Conservation (phyloP, 1,140 invertebrate genomes). For the Dufourea novaeangliae region DNA sequence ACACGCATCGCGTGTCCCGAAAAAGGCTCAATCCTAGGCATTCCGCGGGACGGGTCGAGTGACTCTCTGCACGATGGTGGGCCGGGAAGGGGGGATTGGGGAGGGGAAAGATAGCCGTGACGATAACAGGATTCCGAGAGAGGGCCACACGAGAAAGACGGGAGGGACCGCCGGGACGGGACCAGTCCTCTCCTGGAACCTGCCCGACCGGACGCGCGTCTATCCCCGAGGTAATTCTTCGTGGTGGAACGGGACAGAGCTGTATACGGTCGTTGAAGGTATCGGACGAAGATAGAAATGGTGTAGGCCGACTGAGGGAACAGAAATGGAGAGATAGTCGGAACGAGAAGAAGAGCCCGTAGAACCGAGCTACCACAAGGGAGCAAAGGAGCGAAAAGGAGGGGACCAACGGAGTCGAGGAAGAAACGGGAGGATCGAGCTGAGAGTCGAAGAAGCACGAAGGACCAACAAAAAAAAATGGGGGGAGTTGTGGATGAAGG, state of each 20-base stretch:
- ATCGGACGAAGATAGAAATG: slow-evolving; percentile 25
- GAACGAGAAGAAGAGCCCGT: not conserved
- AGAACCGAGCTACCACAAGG: no score
- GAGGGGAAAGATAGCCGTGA: slow-evolving; percentile 54
- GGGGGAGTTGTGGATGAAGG: no score
- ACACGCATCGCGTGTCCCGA: slow-evolving; percentile 56
- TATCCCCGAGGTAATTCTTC: slow-evolving; percentile 71
- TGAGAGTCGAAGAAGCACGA: no score
- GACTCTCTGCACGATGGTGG: no score
- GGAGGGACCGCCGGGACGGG: slow-evolving; percentile 42
- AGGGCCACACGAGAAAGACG: slow-evolving; percentile 48
- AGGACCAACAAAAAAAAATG: not conserved
- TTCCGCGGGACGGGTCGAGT: slow-evolving; percentile 51
- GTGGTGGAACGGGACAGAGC: slow-evolving; percentile 54
- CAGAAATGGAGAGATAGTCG: not conserved
- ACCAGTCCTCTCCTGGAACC: slow-evolving; percentile 68
- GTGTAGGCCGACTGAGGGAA: not conserved
- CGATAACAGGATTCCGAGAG: slow-evolving; percentile 72
- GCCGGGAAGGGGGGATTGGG: no score
- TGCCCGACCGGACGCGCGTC: slow-evolving; percentile 71
- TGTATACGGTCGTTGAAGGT: slow-evolving; percentile 27
- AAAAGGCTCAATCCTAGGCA: slow-evolving; percentile 65
- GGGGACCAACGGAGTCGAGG: not conserved
- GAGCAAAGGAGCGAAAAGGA: not conserved
- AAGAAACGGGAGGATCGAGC: not conserved